These are phyloP conservation scores for Phenganax subtilis DNA, from an alignment of 92 coral and sea anemone species.

Conservation along the genomic window DNA sequence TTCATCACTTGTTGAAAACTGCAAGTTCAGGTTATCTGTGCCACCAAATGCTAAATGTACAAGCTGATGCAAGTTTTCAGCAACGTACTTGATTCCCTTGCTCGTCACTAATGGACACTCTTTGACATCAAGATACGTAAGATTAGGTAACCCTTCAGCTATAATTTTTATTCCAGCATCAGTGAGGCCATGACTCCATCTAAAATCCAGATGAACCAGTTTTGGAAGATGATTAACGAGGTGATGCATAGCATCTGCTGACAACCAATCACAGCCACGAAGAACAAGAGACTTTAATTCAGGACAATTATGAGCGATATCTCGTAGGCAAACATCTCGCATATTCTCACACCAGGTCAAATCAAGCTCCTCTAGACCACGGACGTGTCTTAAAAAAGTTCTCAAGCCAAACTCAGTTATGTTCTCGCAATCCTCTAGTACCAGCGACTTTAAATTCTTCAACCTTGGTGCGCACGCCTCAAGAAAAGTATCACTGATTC, in stretches of 20 bases:
- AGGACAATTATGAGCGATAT: slow-evolving; percentile 60
- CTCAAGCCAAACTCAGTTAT: slow-evolving; percentile 74
- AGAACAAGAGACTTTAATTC: slow-evolving; percentile 58
- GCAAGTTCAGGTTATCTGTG: slow-evolving; percentile 57
- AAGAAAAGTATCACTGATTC: slow-evolving; percentile 68
- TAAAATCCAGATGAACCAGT: slow-evolving; percentile 63
- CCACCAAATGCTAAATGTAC: slow-evolving; percentile 80
- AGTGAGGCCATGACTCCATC: slow-evolving; percentile 75
- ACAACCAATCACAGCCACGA: slow-evolving; percentile 88
- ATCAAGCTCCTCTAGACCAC: slow-evolving; percentile 62
- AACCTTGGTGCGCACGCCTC: slow-evolving; percentile 66
- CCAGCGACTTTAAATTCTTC: slow-evolving; percentile 57
- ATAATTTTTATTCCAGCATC: slow-evolving; percentile 61
- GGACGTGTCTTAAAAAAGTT: slow-evolving; percentile 56
- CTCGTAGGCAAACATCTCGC: slow-evolving; percentile 64
- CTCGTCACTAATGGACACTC: slow-evolving; percentile 81
- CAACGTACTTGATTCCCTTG: slow-evolving; percentile 62
- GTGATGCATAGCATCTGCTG: slow-evolving; percentile 59
- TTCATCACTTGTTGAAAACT: slow-evolving; percentile 59
- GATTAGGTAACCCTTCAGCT: slow-evolving; percentile 62
- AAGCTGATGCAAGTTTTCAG: slow-evolving; percentile 60
- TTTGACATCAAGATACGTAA: slow-evolving; percentile 64
- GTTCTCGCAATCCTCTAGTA: slow-evolving; percentile 75
- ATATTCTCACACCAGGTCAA: slow-evolving; percentile 83
- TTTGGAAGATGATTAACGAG: slow-evolving; percentile 63